Evolutionary conservation across 2,113 vertebrate genomes (phyloP).

Genomic region (Ammodramus savannarum): DNA sequence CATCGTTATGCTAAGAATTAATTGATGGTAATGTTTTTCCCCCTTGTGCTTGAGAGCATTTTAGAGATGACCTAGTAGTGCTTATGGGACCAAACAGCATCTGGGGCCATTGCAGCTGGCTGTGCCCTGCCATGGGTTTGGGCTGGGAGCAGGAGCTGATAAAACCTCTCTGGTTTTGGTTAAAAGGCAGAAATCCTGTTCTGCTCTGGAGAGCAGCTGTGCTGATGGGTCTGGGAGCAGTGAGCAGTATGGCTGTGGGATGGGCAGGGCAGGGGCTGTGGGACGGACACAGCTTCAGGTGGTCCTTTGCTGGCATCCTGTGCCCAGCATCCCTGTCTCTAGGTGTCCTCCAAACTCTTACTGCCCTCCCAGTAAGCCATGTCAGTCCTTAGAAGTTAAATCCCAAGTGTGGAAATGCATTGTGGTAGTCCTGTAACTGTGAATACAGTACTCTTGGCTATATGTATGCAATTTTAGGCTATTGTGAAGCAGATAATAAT

Average conservation of each 20-base stretch:
- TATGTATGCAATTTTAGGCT: background rate
- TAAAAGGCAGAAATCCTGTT: background rate
- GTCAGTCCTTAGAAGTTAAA: background rate
- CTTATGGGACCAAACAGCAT: background rate
- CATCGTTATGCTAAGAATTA: background rate
- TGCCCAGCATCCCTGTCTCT: background rate
- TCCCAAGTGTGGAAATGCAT: background rate
- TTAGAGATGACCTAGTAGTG: background rate
- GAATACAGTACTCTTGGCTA: background rate
- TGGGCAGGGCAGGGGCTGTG: background rate
- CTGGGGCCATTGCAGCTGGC: background rate
- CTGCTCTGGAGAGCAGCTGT: background rate
- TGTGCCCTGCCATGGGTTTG: background rate
- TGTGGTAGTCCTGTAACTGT: background rate
- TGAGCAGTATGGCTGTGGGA: fast-evolving
- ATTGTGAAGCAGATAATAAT: background rate
- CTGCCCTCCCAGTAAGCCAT: background rate
- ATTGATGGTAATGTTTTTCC: background rate
- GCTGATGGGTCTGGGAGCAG: background rate
- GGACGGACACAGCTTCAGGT: background rate
- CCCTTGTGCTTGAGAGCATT: background rate
- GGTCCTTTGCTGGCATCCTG: background rate
- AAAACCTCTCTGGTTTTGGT: background rate
- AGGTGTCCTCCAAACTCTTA: background rate
- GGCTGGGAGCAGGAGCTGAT: background rate